Evolutionary conservation across 2,888 invertebrate genomes (phyloP).

Genomic region (Ceratothoa steindachneri): DNA sequence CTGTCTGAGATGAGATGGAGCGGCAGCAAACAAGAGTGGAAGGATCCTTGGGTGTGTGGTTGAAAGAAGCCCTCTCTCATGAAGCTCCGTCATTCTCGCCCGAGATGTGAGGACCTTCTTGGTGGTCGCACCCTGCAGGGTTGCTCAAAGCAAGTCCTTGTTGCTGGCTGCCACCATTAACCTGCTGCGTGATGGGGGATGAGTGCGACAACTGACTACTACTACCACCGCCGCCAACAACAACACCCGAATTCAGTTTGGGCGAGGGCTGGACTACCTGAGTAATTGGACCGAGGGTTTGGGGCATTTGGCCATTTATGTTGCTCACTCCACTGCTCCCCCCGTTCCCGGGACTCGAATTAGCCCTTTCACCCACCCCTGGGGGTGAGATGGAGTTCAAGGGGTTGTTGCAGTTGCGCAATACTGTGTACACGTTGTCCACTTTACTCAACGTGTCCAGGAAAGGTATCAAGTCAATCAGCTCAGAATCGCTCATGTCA

Average conservation of each 20-base stretch:
- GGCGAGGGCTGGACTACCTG: conserved; percentile 34
- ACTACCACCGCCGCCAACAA: neutral
- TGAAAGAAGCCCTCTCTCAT: neutral
- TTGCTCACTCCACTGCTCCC: neutral
- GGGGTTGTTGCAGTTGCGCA: conserved; percentile 62
- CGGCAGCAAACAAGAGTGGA: too few relatives aligned
- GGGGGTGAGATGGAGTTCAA: conserved; percentile 26
- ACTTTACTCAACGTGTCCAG: conserved; percentile 95
- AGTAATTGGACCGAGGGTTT: conserved; percentile 39
- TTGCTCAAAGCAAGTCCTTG: neutral
- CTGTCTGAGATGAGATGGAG: too few relatives aligned
- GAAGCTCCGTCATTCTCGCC: neutral
- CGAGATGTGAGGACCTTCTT: neutral
- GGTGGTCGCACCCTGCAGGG: too few relatives aligned
- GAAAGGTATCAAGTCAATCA: conserved; percentile 94
- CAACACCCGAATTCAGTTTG: neutral
- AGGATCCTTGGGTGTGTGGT: too few relatives aligned
- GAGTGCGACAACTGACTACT: neutral
- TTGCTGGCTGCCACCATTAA: neutral
- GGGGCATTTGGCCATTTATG: conserved; percentile 10
- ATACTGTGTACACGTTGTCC: conserved; percentile 92
- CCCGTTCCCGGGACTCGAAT: neutral
- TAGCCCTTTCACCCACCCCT: neutral
- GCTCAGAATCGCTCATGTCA: conserved; percentile 94
- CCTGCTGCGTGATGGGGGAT: neutral